Evolutionary conservation across 2,797 vertebrate genomes (phyloP).

Genomic region (Danionella dracula): DNA sequence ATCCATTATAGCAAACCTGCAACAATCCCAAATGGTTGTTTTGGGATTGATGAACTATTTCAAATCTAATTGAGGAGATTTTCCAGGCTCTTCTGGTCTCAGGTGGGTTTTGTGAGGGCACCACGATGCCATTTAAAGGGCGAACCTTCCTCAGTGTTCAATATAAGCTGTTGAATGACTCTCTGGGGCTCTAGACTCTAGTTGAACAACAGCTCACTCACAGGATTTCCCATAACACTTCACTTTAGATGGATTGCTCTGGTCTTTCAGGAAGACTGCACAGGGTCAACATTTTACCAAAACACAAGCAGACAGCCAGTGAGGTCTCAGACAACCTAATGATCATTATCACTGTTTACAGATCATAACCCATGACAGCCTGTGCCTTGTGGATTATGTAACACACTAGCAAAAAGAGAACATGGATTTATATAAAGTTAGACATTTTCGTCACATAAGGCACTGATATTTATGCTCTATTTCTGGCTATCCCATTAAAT

Average conservation of each 20-base stretch:
- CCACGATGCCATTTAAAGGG: neutral
- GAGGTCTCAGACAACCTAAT: neutral
- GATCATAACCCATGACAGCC: neutral
- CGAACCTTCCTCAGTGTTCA: constrained; percentile 24
- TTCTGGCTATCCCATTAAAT: too few species aligned
- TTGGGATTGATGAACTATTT: too few species aligned
- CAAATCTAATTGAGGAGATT: too few species aligned
- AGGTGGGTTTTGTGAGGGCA: neutral
- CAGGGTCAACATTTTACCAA: constrained; percentile 9
- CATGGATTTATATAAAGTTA: too few species aligned
- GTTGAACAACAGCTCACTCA: constrained; percentile 21
- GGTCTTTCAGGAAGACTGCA: constrained; percentile 1
- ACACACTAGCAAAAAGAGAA: too few species aligned
- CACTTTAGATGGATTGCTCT: constrained; percentile 27
- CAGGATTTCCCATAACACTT: constrained; percentile 33
- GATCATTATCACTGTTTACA: neutral
- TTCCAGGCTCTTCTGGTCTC: neutral
- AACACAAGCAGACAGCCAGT: constrained; percentile 9
- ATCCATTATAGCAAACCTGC: too few species aligned
- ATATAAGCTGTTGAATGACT: constrained; percentile 21
- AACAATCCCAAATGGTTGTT: too few species aligned
- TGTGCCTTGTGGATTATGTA: too few species aligned
- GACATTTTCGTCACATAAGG: too few species aligned
- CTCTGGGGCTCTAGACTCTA: constrained; percentile 3
- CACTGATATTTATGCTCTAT: too few species aligned